phyloP scores from a whole-genome alignment of 2,113 vertebrate genomes.

The Podarcis cretensis region DNA sequence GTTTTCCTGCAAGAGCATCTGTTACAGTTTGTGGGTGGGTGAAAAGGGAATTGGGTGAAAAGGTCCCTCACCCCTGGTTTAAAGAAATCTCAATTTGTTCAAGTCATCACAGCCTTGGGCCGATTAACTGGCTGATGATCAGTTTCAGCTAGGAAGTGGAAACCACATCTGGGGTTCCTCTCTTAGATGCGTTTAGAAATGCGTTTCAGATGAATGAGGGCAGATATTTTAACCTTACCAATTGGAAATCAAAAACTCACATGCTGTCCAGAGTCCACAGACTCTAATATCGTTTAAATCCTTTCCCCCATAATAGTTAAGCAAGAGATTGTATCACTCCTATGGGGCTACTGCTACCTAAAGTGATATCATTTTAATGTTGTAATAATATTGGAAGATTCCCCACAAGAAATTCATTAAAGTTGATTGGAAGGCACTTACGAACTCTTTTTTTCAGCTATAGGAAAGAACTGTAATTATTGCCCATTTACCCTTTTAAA shows the following conservation, averaged over 20 bases:
- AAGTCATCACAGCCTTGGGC: neutral
- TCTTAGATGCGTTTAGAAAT: neutral
- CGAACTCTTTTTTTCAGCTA: slow-evolving; percentile 1
- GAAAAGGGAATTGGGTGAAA: too few relatives aligned
- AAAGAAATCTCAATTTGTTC: neutral
- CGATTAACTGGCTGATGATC: neutral
- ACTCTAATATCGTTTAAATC: slow-evolving; percentile 1
- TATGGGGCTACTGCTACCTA: neutral
- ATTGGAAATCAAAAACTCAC: neutral
- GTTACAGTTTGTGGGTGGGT: too few relatives aligned
- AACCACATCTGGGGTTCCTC: neutral
- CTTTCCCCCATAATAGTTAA: neutral
- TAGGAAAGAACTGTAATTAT: slow-evolving; percentile 7
- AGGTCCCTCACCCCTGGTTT: neutral
- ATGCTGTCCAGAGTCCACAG: neutral
- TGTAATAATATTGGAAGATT: slow-evolving; percentile 31
- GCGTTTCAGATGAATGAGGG: neutral
- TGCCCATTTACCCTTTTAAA: slow-evolving; percentile 18
- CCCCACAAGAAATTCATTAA: slow-evolving; percentile 22
- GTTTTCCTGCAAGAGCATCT: too few relatives aligned
- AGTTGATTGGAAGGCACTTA: slow-evolving; percentile 6
- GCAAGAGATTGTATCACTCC: neutral
- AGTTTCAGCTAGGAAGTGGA: neutral
- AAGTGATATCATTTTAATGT: slow-evolving; percentile 14
- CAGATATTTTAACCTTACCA: neutral